phyloP scores from a whole-genome alignment of 2,888 invertebrate species.

The Nomada goodeniana region DNA sequence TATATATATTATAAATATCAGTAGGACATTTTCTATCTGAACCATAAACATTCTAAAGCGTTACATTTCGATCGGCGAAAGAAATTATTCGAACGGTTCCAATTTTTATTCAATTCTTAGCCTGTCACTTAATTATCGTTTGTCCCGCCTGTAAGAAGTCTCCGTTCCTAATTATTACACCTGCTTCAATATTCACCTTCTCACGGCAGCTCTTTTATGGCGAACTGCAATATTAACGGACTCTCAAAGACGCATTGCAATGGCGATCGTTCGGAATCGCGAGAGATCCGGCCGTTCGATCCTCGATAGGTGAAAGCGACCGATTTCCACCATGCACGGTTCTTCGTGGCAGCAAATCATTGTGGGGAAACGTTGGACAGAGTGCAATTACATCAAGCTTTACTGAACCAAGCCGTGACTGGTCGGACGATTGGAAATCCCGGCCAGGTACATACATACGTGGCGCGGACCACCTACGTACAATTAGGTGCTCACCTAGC shows the following conservation, averaged over 20 bases:
- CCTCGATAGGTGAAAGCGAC: background rate
- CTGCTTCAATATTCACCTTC: too few relatives aligned
- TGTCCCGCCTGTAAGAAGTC: too few relatives aligned
- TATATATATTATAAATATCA: too few relatives aligned
- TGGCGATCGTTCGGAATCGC: background rate
- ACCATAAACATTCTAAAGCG: too few relatives aligned
- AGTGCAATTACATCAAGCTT: slow-evolving; percentile 53
- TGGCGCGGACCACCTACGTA: slow-evolving; percentile 50
- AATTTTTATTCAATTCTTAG: too few relatives aligned
- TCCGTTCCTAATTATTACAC: too few relatives aligned
- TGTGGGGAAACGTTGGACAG: slow-evolving; percentile 31
- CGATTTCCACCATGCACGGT: slow-evolving; percentile 3
- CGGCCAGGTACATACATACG: slow-evolving; percentile 34
- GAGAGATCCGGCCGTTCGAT: background rate
- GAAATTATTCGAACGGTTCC: too few relatives aligned
- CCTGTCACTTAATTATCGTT: too few relatives aligned
- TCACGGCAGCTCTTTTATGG: background rate
- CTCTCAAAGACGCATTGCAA: background rate
- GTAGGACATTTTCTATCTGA: too few relatives aligned
- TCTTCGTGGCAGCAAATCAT: slow-evolving; percentile 27
- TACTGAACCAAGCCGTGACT: slow-evolving; percentile 23
- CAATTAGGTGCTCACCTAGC: slow-evolving; percentile 65
- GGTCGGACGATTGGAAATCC: slow-evolving; percentile 53
- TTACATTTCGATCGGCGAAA: too few relatives aligned
- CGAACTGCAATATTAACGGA: background rate